Base-by-base conservation (phyloP, 2,888 invertebrate genomes). In the Anthrax anthrax region DNA sequence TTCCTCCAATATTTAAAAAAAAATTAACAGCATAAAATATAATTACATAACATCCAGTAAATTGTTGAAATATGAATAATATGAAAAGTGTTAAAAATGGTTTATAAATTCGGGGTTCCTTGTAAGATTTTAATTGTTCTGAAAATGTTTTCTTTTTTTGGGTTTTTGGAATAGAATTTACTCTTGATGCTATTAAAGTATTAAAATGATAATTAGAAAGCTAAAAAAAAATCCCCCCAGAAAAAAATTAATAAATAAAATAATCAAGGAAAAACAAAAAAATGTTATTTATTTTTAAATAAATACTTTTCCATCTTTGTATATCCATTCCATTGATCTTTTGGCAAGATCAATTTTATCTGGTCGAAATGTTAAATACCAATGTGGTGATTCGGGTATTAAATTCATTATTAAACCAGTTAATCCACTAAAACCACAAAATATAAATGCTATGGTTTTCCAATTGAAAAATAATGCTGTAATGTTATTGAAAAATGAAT, bases 311-410 rank as follows among this genome's bases (percentile, higher is more conserved):
- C 61, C 54, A 43, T 66, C 59, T 14, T 57, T 60, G 57, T 75
- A 73, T 8, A 75, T 58, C 66, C 69, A 71, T 48, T 59, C 59
- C 9, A 75, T 54, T n/a, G 70, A 64, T 45, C 56, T 58, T 19
- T 67, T 60, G 5, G 70, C 68, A 3, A 54, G 55, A 5, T 55
- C 51, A 51, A 50, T 50, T 63, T 61, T 43, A 64, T 62, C 52
- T 18, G 37, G 17, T 18, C 59, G 62, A 54, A 74, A 73, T 37
- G 64, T 65, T 2, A 70, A 54, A n/a, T 72, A 59, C 76, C 77
- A 77, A 49, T 73, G 67, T 0, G 77, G 76, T 51, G 74, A 74
- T 59, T 77, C 76, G 1, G 77, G 76, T 39, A 76, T 54, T 10
- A 69, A 58, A 23, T 62, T 62, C 2, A 73, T 56, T 0, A 62